A percentile compares a stretch with the other conserved stretches of the same genome.
These are phyloP conservation scores for Drosophila nr. perissopoda DNA, from an alignment of 2,888 invertebrate species.

Conservation along the genomic window DNA sequence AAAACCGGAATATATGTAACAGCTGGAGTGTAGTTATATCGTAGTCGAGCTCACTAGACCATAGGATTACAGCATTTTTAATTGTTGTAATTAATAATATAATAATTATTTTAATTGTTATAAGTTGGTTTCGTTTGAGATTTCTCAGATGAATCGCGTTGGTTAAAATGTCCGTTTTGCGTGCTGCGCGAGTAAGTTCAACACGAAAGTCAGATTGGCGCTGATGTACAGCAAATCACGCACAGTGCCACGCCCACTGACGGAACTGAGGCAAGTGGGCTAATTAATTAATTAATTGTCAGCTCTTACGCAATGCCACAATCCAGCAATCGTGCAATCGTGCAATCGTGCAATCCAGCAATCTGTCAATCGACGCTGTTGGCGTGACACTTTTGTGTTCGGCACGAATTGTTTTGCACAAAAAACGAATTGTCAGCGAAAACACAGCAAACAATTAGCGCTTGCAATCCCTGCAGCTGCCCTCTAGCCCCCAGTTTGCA, in stretches of 20 bases:
- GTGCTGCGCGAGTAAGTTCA: slow-evolving; percentile 30
- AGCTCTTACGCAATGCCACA: slow-evolving; percentile 24
- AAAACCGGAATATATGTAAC: neutral
- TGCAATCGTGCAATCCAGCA: slow-evolving; percentile 17
- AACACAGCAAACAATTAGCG: slow-evolving; percentile 71
- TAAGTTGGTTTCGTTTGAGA: neutral
- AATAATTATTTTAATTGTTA: neutral
- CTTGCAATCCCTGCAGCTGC: slow-evolving; percentile 2
- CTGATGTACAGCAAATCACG: slow-evolving; percentile 58
- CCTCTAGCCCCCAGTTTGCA: neutral
- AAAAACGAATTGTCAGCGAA: slow-evolving; percentile 69
- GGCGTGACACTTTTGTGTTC: slow-evolving; percentile 59
- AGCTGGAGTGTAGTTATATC: neutral
- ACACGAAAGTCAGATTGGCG: slow-evolving; percentile 11
- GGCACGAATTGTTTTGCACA: slow-evolving; percentile 39
- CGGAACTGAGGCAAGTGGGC: slow-evolving; percentile 11
- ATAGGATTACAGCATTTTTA: neutral
- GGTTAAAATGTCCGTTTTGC: slow-evolving; percentile 68
- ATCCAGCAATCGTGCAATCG: neutral
- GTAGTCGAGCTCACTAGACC: neutral
- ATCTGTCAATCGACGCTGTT: slow-evolving; percentile 26
- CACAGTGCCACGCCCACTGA: slow-evolving; percentile 32
- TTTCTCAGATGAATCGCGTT: slow-evolving; percentile 46
- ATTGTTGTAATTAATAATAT: neutral
- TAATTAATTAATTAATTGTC: slow-evolving; percentile 77